phyloP scores from a whole-genome alignment of 2,113 vertebrate species.

The Jaculus jaculus region DNA sequence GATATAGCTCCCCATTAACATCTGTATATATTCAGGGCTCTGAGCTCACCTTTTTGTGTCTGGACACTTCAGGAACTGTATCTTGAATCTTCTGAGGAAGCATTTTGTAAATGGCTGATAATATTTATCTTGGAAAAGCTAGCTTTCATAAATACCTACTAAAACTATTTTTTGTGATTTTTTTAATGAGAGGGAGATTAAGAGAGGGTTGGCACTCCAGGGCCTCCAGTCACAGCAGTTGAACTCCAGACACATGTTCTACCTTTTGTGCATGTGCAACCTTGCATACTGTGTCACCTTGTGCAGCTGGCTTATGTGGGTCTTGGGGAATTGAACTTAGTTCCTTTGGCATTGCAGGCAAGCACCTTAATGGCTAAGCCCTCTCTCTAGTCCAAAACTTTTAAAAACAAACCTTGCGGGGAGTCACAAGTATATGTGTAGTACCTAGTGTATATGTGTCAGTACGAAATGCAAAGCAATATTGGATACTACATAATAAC shows the following conservation, averaged over 20 bases:
- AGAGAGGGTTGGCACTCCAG: too few relatives aligned
- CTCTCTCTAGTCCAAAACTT: too few relatives aligned
- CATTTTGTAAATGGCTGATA: neutral
- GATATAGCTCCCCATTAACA: neutral
- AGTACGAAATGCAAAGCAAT: neutral
- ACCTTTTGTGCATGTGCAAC: too few relatives aligned
- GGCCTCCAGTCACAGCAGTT: too few relatives aligned
- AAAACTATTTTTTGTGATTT: neutral
- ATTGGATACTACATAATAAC: neutral
- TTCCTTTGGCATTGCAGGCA: too few relatives aligned
- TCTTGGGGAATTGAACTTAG: too few relatives aligned
- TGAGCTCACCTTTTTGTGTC: neutral
- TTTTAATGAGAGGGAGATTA: too few relatives aligned
- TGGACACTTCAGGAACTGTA: neutral
- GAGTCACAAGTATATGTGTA: neutral
- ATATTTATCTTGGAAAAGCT: neutral
- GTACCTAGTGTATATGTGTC: neutral
- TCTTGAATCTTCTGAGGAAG: neutral
- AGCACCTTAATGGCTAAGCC: too few relatives aligned
- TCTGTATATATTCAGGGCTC: neutral
- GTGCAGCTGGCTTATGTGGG: too few relatives aligned
- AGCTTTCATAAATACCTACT: neutral
- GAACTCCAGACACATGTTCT: too few relatives aligned
- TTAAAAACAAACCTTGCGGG: too few relatives aligned
- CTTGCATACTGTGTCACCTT: too few relatives aligned